Evolutionary conservation across 1,140 invertebrate genomes (phyloP), one percentile per base, ranked within the genome.

Genomic region (Argopecten irradians): DNA sequence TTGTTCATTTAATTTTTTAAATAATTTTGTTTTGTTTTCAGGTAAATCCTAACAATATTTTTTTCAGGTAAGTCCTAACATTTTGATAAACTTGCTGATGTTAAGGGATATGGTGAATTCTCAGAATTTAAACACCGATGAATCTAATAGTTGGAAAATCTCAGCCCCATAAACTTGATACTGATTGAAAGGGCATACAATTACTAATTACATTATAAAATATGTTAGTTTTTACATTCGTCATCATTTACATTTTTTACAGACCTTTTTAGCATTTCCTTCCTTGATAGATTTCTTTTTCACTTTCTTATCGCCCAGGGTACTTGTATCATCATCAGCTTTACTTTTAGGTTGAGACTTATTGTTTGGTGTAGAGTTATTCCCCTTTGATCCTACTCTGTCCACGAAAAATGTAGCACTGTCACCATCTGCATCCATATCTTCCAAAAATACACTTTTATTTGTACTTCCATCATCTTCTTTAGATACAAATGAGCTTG

Each of bases 241-340:
- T 71, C 35, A n/a, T 71, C 41, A 35, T 19, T 39, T n/a, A 7
- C 19, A 55, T 82, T 39, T 35, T 41, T 19, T 16, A 33, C 33
- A 0, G 0, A 43, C 41, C 34, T 39, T 35, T 34, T 39, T 39
- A n/a, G 19, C 28, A 34, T 5, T 83, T 83, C 55, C 28, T 41
- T 41, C n/a, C 36, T 34, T n/a, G 8, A 11, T n/a, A 55, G n/a
- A n/a, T 84, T 83, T 1, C 28, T 34, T 33, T 83, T 41, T 5
- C 36, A 16, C n/a, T 82, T 89, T 82, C 88, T 87, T 33, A 86
- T 84, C 82, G 87, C 84, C 14, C 88, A 90, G 84, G 36, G 83
- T 87, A 86, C 88, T 83, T 86, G 32, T 28, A 36, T 35, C 33
- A 35, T 84, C 55, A 82, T 13, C n/a, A 28, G 82, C 19, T 82